Base-by-base conservation (phyloP, 1,140 invertebrate genomes). In the Drosophila parabipectinata region DNA sequence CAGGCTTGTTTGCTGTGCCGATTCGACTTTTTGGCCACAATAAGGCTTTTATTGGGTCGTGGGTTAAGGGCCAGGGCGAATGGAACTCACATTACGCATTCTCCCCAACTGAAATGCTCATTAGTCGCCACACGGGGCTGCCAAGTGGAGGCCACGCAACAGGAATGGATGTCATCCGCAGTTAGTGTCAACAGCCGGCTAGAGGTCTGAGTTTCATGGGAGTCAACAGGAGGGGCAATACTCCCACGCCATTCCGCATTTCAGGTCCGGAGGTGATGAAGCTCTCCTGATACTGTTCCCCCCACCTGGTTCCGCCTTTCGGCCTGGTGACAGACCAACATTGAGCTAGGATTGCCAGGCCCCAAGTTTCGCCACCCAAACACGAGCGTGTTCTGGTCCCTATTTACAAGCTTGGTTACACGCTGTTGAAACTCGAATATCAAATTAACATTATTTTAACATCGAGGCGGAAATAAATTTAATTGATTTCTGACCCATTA, bases 401-500 rank as follows among this genome's bases (percentile, higher is more conserved):
- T 76, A 56, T 79, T 37, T 10, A 78, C 71, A 74, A 58, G 63
- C 53, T 51, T 44, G 75, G 71, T 78, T 3, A n/a, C 4, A 10
- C 9, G 32, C 7, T 32, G 7, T 32, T 8, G 32, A 32, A 32
- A 32, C 82, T 87, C 62, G 76, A 87, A 87, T 87, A 87, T 87
- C 71, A 87, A 87, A 87, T 72, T 75, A 63, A 75, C 83, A 88
- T 88, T 87, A 82, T 82, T 72, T 82, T 87, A 79, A 87, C 83
- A 76, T 82, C 78, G 78, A 88, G 82, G 82, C 75, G 82, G 83
- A 87, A 87, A 87, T 81, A 87, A 68, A 87, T 87, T 88, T 87
- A 87, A 87, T 87, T 87, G 82, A 78, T 82, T 87, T 87, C 71
- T 50, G 57, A 69, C 57, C 21, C 21, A 18, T 18, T 18, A 18